These are phyloP conservation scores for Rhingia campestris DNA, from an alignment of 2,888 invertebrate genomes.

Conservation along the genomic window DNA sequence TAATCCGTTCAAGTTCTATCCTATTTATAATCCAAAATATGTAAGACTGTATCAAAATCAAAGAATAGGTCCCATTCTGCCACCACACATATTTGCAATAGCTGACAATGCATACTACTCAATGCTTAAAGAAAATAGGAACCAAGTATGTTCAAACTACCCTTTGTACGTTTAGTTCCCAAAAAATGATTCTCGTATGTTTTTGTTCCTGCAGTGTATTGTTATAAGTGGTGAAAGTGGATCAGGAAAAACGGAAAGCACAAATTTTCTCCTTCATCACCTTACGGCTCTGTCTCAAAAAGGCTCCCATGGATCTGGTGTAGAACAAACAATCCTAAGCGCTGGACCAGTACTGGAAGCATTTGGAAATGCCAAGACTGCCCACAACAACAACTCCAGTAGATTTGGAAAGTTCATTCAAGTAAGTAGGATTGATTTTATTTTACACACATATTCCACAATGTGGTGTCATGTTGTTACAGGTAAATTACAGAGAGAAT, in stretches of 20 bases:
- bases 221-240: constrained; percentile 98
- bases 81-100: constrained; percentile 98
- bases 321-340: constrained; percentile 97
- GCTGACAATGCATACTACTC: constrained; percentile 97
- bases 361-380: constrained; percentile 99
- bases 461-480: constrained; percentile 6
- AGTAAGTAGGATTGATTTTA: constrained; percentile 76
- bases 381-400: constrained; percentile 98
- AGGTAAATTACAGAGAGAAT: constrained; percentile 97
- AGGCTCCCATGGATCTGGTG: constrained; percentile 96
- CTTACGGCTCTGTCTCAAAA: constrained; percentile 97
- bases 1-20: constrained; percentile 97
- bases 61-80: constrained; percentile 93
- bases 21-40: constrained; percentile 98
- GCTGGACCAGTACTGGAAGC: constrained; percentile 98
- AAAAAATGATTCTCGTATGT: background rate
- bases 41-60: constrained; percentile 97
- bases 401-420: constrained; percentile 99
- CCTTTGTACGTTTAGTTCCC: background rate
- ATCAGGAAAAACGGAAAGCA: constrained; percentile 98
- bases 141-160: constrained; percentile 82
- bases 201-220: constrained; percentile 86
- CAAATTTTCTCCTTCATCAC: constrained; percentile 97
- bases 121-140: constrained; percentile 94
- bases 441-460: background rate